These are phyloP conservation scores for Cheilosia vernalis DNA, from an alignment of 2,888 invertebrate species.

Conservation along the genomic window DNA sequence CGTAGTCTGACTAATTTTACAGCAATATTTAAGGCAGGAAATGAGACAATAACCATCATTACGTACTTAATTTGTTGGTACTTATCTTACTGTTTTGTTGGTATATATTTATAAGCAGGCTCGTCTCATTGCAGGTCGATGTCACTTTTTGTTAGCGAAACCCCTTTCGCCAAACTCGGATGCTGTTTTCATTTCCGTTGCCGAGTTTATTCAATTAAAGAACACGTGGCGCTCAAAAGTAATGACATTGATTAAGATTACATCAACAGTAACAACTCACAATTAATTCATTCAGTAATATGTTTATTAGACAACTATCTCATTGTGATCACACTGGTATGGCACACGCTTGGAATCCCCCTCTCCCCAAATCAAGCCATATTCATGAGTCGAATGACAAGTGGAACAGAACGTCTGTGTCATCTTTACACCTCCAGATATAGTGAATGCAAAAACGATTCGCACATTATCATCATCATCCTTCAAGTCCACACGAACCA, in stretches of 20 bases:
- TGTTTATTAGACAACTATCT: not conserved
- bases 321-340: conserved; percentile 32
- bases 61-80: too few species aligned
- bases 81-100: too few species aligned
- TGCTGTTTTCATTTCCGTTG: too few species aligned
- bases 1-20: too few species aligned
- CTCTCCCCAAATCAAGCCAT: not conserved
- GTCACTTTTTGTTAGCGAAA: too few species aligned
- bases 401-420: not conserved
- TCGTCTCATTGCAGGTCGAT: too few species aligned
- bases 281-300: not conserved
- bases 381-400: conserved; percentile 1
- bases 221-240: not conserved
- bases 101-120: too few species aligned
- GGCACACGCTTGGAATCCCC: conserved; percentile 13
- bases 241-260: not conserved
- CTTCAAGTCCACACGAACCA: conserved; percentile 37
- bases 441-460: not conserved
- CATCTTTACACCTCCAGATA: not conserved
- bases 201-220: too few species aligned
- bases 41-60: too few species aligned
- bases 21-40: too few species aligned
- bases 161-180: too few species aligned
- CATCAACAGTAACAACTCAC: not conserved
- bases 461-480: not conserved